Evolutionary conservation across 2,797 vertebrate species (phyloP).

Genomic region (Glossophaga mutica): DNA sequence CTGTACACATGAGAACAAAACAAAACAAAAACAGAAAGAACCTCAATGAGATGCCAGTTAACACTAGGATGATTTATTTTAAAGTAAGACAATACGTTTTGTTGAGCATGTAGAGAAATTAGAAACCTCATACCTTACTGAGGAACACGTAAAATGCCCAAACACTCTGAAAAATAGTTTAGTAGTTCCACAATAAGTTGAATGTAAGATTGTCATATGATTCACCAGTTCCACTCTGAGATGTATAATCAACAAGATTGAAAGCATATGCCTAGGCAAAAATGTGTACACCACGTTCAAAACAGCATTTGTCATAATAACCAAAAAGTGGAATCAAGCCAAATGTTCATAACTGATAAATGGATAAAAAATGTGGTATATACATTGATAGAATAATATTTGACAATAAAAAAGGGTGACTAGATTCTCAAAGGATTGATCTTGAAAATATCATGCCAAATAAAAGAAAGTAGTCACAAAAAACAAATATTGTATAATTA

Average conservation of each 20-base stretch:
- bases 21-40: not conserved
- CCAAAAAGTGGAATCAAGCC: not conserved
- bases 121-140: not conserved
- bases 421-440: not conserved
- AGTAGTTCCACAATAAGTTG: not conserved
- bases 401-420: not conserved
- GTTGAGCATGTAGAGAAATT: not conserved
- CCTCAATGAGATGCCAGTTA: not conserved
- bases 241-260: not conserved
- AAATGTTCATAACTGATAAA: not conserved
- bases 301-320: not conserved
- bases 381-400: not conserved
- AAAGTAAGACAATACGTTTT: not conserved
- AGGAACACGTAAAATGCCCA: not conserved
- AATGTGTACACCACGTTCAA: not conserved
- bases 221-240: not conserved
- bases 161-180: not conserved
- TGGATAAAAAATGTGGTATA: not conserved
- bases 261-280: not conserved
- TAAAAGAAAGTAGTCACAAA: not conserved
- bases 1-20: slow-evolving; percentile 13
- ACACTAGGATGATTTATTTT: not conserved
- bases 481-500: not conserved
- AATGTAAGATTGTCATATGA: not conserved
- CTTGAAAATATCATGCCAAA: not conserved